phyloP scores from a whole-genome alignment of 1,140 invertebrate species.

The Magallana gigas region DNA sequence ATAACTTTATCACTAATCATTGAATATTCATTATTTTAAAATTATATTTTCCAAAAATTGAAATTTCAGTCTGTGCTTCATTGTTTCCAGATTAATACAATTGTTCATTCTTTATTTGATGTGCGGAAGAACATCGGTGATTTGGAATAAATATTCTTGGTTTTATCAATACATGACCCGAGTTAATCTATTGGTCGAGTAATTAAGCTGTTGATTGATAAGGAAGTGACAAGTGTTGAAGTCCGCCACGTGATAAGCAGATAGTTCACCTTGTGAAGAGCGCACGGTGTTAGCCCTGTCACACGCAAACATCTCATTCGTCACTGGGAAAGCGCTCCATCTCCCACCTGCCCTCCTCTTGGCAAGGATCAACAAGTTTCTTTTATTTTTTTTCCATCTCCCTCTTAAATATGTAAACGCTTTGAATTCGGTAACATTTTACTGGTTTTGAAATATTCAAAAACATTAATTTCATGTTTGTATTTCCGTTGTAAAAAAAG shows the following conservation, averaged over 20 bases:
- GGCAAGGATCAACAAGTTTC: not conserved
- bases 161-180: too few relatives aligned
- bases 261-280: not conserved
- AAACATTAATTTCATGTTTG: too few relatives aligned
- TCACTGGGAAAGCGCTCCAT: not conserved
- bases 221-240: conserved; percentile 1
- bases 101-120: too few relatives aligned
- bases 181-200: too few relatives aligned
- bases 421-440: not conserved
- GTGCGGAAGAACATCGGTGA: too few relatives aligned
- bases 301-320: not conserved
- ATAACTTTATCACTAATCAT: too few relatives aligned
- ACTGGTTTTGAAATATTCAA: not conserved
- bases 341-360: not conserved
- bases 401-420: too few relatives aligned
- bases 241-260: not conserved
- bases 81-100: too few relatives aligned
- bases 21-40: too few relatives aligned
- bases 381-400: not conserved
- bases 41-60: too few relatives aligned
- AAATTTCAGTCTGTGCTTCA: too few relatives aligned
- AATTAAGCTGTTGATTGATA: not conserved
- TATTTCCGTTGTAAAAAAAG: not conserved
- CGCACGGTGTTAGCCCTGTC: not conserved
- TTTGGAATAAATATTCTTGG: too few relatives aligned